Evolutionary conservation across 2,797 vertebrate species (phyloP).

Genomic region (Paratrypauchen microcephalus): DNA sequence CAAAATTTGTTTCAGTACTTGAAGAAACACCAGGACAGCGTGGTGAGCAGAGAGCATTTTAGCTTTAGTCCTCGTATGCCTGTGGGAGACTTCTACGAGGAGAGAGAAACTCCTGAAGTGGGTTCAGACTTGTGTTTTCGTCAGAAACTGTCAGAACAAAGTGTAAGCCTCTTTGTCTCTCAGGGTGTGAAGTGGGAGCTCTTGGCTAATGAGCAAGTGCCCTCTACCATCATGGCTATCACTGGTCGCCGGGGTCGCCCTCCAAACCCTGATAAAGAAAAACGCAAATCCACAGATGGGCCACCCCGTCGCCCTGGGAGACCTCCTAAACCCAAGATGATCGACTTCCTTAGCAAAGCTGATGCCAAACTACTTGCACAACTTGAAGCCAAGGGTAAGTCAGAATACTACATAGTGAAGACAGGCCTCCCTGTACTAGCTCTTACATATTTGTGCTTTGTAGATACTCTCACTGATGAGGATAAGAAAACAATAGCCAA

Average conservation of each 20-base stretch:
- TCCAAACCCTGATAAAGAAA: constrained; percentile 89
- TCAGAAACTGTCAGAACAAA: not conserved
- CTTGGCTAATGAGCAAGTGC: constrained; percentile 90
- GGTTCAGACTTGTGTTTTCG: constrained; percentile 21
- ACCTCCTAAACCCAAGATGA: constrained; percentile 88
- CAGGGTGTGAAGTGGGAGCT: constrained; percentile 90
- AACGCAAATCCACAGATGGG: constrained; percentile 65
- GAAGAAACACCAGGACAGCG: constrained; percentile 84
- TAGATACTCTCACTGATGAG: constrained; percentile 89
- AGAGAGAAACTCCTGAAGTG: constrained; percentile 88
- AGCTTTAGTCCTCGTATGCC: constrained; percentile 99
- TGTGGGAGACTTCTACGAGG: constrained; percentile 95
- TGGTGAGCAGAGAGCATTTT: constrained; percentile 92
- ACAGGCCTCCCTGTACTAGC: not conserved
- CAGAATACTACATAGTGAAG: not conserved
- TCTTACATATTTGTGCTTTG: not conserved
- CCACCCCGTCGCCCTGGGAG: constrained; percentile 86
- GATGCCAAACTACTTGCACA: constrained; percentile 86
- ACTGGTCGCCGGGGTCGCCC: constrained; percentile 93
- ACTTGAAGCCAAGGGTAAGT: constrained; percentile 87
- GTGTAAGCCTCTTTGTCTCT: constrained; percentile 10
- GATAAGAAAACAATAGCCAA: constrained; percentile 91
- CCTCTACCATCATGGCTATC: constrained; percentile 95
- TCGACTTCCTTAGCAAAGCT: constrained; percentile 88
- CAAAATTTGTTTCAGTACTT: constrained; percentile 81